Base-by-base conservation (phyloP, 2,113 vertebrate genomes). In the Sander lucioperca region DNA sequence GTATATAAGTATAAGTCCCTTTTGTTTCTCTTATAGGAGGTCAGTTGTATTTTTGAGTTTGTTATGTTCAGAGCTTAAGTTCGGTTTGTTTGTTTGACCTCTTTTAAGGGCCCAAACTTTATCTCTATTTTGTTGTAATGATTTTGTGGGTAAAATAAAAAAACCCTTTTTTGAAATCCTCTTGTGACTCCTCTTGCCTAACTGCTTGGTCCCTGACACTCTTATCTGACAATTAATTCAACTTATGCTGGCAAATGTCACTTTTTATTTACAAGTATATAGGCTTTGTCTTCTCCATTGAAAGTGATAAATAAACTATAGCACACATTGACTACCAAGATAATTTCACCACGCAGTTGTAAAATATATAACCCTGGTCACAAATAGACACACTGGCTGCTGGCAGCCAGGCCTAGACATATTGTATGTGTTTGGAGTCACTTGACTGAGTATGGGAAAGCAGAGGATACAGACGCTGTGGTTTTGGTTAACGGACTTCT, bases 381-480 rank as follows among this genome's bases (percentile, higher is more conserved):
- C 66, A 62, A 11, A 51, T 18, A 19, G 25, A 36, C 18, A 77
- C 39, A 48, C 8, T 56, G 11, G 25, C 33, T 53, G 9, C 27
- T 67, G 30, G 33, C 59, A 61, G 36, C 9, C 18, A 21, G 23
- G 36, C 7, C 50, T 80, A 61, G 65, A 25, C 0, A 1, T 21
- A 27, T 2, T 19, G 27, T 48, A 6, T 45, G 19, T 83, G 73
- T 56, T 66, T 59, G 80, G 78, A 54, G 25, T 67, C 58, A 71
- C 7, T 9, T 80, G 39, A 69, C 45, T 57, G 18, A 50, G 8
- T 6, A 11, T 58, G 51, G 74, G 58, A 77, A 80, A 74, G 23
- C 79, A 81, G 66, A 83, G 84, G 85, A 92, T 78, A 77, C 76
- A 88, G 85, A 81, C 56, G 16, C 19, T 93, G 91, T 89, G 91